Evolutionary conservation across 2,797 vertebrate genomes (phyloP), one percentile per base, ranked within the genome.

Genomic region (Microctenopoma lineatum): DNA sequence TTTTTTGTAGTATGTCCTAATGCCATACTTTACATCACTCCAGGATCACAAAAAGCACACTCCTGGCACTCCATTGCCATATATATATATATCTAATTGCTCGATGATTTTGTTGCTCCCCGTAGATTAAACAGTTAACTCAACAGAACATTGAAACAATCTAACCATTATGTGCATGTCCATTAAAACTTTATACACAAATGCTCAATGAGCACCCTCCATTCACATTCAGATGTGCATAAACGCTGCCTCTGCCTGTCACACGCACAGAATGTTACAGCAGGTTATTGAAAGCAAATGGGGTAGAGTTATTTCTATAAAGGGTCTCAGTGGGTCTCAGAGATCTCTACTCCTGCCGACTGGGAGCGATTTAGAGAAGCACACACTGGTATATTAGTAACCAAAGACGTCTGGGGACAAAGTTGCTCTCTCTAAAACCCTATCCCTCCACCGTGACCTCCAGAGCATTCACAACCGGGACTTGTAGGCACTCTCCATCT

Each of bases 271-370:
- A 85, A 80, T 75, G 75, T 84, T 85, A 70, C 71, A 74, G 84
- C 59, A 51, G 87, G 84, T 91, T 87, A 90, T 83, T 71, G 73
- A 89, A 84, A 92, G 90, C 85, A 92, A 93, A 93, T 90, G 91
- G 89, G 87, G 85, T 86, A 91, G 88, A 93, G 93, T 94, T 94
- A 94, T 94, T 94, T 94, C 92, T 92, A 92, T 90, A 91, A 92
- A 90, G 86, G 87, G 89, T 93, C 91, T 93, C 90, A 70, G 89
- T 84, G 91, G 92, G 91, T 93, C 92, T 84, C 80, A 77, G 80
- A 83, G 88, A 90, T 88, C 87, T 91, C 81, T 85, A 76, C 86
- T 81, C 84, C 60, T 27, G 85, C 79, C 88, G 84, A 92, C 84
- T 91, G 92, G 92, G 93, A 93, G 90, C 85, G 87, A 93, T 94